Evolutionary conservation across 2,113 vertebrate genomes (phyloP).

Genomic region (Phrynosoma platyrhinos): DNA sequence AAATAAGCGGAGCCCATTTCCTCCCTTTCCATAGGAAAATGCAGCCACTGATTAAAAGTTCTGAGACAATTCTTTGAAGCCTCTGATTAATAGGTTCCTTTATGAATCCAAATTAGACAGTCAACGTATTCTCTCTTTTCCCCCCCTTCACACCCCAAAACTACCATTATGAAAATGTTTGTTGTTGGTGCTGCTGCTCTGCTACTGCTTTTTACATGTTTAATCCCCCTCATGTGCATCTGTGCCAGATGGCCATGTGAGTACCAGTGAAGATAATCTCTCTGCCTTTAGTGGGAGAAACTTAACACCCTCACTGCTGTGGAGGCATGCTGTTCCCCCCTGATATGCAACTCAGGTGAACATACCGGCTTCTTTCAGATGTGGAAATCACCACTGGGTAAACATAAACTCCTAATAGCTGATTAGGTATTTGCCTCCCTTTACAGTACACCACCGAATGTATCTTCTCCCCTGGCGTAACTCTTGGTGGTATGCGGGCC

Average conservation of each 20-base stretch:
- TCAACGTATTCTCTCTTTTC: conserved; percentile 33
- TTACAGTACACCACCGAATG: neutral
- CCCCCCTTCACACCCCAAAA: conserved; percentile 34
- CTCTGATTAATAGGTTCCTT: conserved; percentile 73
- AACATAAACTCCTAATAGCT: neutral
- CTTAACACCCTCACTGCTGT: neutral
- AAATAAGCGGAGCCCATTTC: conserved; percentile 39
- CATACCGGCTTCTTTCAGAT: conserved; percentile 10
- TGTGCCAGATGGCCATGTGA: conserved; percentile 58
- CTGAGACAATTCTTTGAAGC: conserved; percentile 69
- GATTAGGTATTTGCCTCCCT: neutral
- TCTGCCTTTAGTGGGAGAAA: conserved; percentile 31
- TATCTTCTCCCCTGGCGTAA: neutral
- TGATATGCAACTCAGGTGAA: neutral
- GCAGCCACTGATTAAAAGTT: conserved; percentile 73
- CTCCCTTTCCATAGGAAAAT: conserved; percentile 54
- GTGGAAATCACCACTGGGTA: conserved; percentile 17
- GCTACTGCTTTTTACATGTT: conserved; percentile 53
- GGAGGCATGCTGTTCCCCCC: neutral
- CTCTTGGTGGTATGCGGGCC: neutral
- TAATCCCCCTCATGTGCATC: conserved; percentile 64
- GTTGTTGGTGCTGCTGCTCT: conserved; percentile 38
- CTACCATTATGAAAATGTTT: conserved; percentile 62
- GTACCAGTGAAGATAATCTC: conserved; percentile 39
- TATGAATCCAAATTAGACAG: conserved; percentile 73